phyloP scores from a whole-genome alignment of 2,888 invertebrate species.

The Apotomis capreana region DNA sequence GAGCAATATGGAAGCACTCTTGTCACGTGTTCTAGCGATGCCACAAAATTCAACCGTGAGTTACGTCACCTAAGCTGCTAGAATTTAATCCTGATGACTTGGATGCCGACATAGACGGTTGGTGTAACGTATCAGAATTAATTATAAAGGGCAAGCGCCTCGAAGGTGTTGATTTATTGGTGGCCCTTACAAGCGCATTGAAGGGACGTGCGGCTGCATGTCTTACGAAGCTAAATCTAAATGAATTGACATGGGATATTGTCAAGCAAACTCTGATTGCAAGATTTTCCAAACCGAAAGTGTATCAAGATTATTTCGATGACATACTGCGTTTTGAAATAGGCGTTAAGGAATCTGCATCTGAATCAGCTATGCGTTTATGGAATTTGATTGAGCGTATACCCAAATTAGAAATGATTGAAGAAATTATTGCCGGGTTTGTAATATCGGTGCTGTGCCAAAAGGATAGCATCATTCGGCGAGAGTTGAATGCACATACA shows the following conservation, averaged over 20 bases:
- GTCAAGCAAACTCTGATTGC: slow-evolving; percentile 41
- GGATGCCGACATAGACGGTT: slow-evolving; percentile 44
- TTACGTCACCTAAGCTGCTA: slow-evolving; percentile 28
- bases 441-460: slow-evolving; percentile 43
- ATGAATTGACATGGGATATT: slow-evolving; percentile 39
- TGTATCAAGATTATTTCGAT: slow-evolving; percentile 48
- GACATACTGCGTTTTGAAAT: slow-evolving; percentile 45
- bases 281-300: slow-evolving; percentile 44
- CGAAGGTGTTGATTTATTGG: slow-evolving; percentile 41
- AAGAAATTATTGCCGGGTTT: slow-evolving; percentile 44
- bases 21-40: background rate
- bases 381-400: slow-evolving; percentile 43
- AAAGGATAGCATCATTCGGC: slow-evolving; percentile 43
- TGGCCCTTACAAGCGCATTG: slow-evolving; percentile 41
- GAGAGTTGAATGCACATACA: slow-evolving; percentile 43
- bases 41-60: slow-evolving; percentile 18
- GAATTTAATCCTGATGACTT: slow-evolving; percentile 42
- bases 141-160: slow-evolving; percentile 36
- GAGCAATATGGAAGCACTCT: background rate
- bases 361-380: slow-evolving; percentile 44
- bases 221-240: slow-evolving; percentile 43
- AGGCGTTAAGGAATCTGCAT: slow-evolving; percentile 40
- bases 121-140: slow-evolving; percentile 42
- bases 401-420: slow-evolving; percentile 40
- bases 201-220: slow-evolving; percentile 43